Evolutionary conservation across 2,888 invertebrate genomes (phyloP), one percentile per base, ranked within the genome.

Genomic region (Lasioglossum morio): DNA sequence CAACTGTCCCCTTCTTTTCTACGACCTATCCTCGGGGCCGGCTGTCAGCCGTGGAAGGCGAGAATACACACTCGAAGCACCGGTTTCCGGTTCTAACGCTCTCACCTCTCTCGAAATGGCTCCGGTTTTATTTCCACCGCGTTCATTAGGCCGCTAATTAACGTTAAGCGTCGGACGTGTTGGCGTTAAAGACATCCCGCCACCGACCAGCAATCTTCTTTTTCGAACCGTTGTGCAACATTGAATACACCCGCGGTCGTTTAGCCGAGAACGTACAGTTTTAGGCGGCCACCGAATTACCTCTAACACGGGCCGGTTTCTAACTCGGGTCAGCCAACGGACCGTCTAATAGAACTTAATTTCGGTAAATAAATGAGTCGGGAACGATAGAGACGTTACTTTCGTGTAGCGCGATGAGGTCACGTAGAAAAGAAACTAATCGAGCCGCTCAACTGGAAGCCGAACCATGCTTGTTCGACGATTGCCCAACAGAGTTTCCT

Each of bases 1-100:
- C 85, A 90, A 89, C 91, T 91, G 90, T 88, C 90, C 78, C 72
- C 75, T 30, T 72, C 60, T 60, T 37, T 75, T 57, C 78, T 14
- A 43, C 73, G 57, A 53, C 30, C 75, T 77, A 75, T 81, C 72
- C 78, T 40, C 72, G 48, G 57, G 77, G 43, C 69, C 81, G 76
- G 27, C 69, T 76, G 70, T 46, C 72, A 43, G 30, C 80, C 57
- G 84, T 86, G 87, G 83, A 88, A 88, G 77, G 88, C 88, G 88
- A 88, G 82, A 88, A 85, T 82, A 53, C 53, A 82, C 66, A 74
- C 77, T 73, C 83, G 80, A 23, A 76, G 34, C 60, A 37, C 73
- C 53, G 81, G 69, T 80, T 89, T 88, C 88, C 88, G 89, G 87
- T 88, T 72, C 63, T 75, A 37, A 79, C 69, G 70, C 73, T 60